These are phyloP conservation scores for Patagioenas fasciata DNA, from an alignment of 2,113 vertebrate species.

Conservation along the genomic window DNA sequence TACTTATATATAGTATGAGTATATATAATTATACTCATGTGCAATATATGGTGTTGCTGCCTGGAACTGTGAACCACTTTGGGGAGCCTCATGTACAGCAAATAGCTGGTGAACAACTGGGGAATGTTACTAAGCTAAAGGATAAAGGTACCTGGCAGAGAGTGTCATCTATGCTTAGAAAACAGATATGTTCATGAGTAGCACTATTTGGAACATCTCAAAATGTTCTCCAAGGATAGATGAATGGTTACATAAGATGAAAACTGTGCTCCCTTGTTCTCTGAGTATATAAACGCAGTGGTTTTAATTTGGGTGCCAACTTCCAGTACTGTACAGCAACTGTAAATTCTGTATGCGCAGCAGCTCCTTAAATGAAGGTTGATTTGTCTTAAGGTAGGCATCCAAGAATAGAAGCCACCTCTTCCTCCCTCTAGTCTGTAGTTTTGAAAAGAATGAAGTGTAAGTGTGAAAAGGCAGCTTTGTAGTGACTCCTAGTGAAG, in stretches of 20 bases:
- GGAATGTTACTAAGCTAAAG: neutral
- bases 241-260: neutral
- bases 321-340: neutral
- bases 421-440: rapidly evolving
- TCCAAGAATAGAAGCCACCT: neutral
- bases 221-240: neutral
- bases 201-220: neutral
- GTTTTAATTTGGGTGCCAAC: neutral
- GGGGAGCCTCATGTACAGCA: neutral
- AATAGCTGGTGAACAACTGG: neutral
- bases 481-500: neutral
- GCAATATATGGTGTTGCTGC: neutral
- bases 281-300: neutral
- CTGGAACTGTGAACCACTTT: neutral
- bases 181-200: neutral
- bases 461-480: neutral
- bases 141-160: neutral
- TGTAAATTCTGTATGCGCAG: neutral
- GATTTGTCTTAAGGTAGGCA: neutral
- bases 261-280: neutral
- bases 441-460: neutral
- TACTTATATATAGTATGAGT: neutral
- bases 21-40: neutral
- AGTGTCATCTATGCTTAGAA: neutral
- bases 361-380: neutral